These are phyloP conservation scores for Criorhina ranunculi DNA, from an alignment of 2,888 invertebrate genomes.

Conservation along the genomic window DNA sequence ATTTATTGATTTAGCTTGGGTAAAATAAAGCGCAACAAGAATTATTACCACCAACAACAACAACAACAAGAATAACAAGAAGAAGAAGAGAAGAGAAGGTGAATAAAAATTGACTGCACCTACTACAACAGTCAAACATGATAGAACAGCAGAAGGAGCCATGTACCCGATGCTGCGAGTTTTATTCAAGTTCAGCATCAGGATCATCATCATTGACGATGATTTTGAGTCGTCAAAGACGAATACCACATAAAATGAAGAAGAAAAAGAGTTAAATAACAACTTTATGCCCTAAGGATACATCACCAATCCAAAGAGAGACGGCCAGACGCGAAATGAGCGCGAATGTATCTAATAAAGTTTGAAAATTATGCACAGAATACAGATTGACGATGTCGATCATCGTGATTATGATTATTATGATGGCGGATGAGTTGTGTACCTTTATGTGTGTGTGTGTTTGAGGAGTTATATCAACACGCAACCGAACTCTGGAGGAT, in stretches of 20 bases:
- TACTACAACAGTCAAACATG: constrained; percentile 12
- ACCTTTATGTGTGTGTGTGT: neutral
- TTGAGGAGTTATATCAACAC: neutral
- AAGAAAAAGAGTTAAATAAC: constrained; percentile 28
- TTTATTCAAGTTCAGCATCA: constrained; percentile 18
- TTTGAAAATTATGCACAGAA: constrained; percentile 63
- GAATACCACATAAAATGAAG: neutral
- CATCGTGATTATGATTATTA: constrained; percentile 63
- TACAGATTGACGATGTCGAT: constrained; percentile 62
- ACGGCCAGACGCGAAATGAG: constrained; percentile 30
- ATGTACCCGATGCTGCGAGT: constrained; percentile 6
- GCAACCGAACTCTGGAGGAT: too few relatives aligned
- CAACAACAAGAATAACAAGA: constrained; percentile 9
- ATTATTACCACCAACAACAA: constrained; percentile 40
- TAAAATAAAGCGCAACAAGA: constrained; percentile 35
- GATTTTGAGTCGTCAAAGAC: too few relatives aligned
- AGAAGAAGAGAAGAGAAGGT: constrained; percentile 17
- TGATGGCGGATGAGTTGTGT: constrained; percentile 54
- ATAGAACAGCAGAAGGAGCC: constrained; percentile 27
- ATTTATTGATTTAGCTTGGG: constrained; percentile 83
- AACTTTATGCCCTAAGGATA: constrained; percentile 57
- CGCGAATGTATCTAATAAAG: constrained; percentile 63
- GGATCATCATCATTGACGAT: constrained; percentile 22
- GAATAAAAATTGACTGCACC: constrained; percentile 58
- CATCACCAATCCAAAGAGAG: constrained; percentile 20